These are phyloP conservation scores for Eulemur rufifrons DNA, from an alignment of 2,113 vertebrate species.

Conservation along the genomic window DNA sequence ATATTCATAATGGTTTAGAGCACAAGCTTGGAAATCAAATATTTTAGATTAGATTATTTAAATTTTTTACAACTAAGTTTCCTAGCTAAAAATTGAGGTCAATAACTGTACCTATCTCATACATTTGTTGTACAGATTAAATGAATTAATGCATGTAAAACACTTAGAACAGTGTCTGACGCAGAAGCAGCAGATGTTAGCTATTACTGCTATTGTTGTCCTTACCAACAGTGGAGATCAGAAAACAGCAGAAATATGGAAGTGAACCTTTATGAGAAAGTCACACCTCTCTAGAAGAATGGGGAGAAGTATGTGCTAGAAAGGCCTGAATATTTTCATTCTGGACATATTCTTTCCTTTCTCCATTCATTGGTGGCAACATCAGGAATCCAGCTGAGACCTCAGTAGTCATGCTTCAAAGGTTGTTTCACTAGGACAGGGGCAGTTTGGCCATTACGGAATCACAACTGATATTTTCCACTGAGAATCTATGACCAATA, in stretches of 20 bases:
- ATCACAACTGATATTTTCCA: not conserved
- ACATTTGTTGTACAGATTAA: not conserved
- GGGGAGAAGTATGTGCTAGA: not conserved
- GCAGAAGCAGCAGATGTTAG: not conserved
- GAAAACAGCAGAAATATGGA: not conserved
- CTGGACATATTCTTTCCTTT: not conserved
- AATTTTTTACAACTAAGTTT: not conserved
- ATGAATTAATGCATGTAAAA: not conserved
- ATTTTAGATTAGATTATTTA: not conserved
- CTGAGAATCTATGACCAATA: not conserved
- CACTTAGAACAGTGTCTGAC: not conserved
- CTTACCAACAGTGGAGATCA: not conserved
- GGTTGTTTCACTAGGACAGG: not conserved
- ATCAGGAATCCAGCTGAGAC: not conserved
- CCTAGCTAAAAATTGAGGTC: not conserved
- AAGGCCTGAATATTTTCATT: not conserved
- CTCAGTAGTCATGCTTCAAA: not conserved
- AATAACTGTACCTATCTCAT: not conserved
- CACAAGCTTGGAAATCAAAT: not conserved
- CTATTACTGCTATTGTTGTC: not conserved
- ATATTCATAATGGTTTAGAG: not conserved
- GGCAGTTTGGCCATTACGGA: not conserved
- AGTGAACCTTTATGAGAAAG: not conserved
- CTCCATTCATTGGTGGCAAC: not conserved
- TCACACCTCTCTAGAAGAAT: not conserved